A percentile compares a stretch with the other conserved stretches of the same genome.
Conservation (phyloP, 1,140 invertebrate species). For the Micrasema longulum region DNA sequence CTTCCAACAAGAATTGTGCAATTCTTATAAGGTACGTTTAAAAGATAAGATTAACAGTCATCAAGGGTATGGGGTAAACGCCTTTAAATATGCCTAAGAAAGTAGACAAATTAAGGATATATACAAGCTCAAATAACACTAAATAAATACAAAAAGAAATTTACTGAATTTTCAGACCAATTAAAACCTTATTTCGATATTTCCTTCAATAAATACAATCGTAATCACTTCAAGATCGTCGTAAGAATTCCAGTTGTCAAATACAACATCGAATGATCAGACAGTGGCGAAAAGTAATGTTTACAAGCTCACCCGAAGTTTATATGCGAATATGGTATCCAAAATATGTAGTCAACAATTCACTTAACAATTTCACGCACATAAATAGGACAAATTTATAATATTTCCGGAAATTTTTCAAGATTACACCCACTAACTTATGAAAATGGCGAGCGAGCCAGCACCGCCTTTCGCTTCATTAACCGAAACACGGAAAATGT, state of each 20-base stretch:
- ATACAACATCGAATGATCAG: constrained; percentile 28
- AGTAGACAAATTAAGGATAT: constrained; percentile 1
- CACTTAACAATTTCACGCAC: constrained; percentile 29
- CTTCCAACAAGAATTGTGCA: no score
- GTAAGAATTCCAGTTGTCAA: constrained; percentile 41
- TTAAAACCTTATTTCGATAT: neutral
- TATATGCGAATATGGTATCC: constrained; percentile 23
- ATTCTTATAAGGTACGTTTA: no score
- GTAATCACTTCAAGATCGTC: neutral
- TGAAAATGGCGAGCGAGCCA: constrained; percentile 43
- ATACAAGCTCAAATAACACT: neutral
- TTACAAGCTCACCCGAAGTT: constrained; percentile 32
- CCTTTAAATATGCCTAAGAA: constrained; percentile 24
- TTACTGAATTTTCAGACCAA: neutral
- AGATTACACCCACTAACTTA: constrained; percentile 46
- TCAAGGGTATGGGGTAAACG: constrained; percentile 27
- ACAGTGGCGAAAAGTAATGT: constrained; percentile 29
- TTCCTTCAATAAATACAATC: constrained; percentile 17
- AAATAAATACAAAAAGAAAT: neutral
- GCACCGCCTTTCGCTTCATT: constrained; percentile 40
- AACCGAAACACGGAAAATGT: constrained; percentile 16
- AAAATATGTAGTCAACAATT: constrained; percentile 4
- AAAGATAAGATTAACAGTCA: constrained; percentile 30
- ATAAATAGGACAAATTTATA: constrained; percentile 5
- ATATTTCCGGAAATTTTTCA: constrained; percentile 1